Evolutionary conservation across 1,140 invertebrate species (phyloP).

Genomic region (Bombus confusus): DNA sequence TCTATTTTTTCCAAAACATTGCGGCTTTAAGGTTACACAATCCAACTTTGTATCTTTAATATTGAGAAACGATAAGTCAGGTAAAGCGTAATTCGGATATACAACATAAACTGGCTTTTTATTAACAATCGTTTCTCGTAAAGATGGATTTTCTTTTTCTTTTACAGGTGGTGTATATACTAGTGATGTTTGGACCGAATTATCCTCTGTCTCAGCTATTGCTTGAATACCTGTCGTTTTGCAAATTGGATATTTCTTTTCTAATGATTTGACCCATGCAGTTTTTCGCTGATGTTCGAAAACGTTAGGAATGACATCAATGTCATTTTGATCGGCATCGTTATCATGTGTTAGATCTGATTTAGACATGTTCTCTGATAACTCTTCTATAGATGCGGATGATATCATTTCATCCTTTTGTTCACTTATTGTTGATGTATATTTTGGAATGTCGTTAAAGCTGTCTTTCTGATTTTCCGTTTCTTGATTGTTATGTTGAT

Average conservation of each 20-base stretch:
- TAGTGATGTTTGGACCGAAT: conserved; percentile 79
- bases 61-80: conserved; percentile 93
- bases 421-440: conserved; percentile 75
- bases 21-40: conserved; percentile 85
- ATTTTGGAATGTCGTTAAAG: conserved; percentile 67
- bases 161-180: conserved; percentile 62
- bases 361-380: conserved; percentile 81
- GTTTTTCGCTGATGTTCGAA: conserved; percentile 54
- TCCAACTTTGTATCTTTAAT: conserved; percentile 85
- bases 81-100: conserved; percentile 95
- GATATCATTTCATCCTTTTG: conserved; percentile 78
- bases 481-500: conserved; percentile 64
- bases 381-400: conserved; percentile 81
- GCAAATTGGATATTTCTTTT: conserved; percentile 62
- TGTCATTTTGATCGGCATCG: conserved; percentile 70
- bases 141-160: conserved; percentile 59
- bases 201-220: conserved; percentile 76
- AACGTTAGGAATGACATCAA: conserved; percentile 25
- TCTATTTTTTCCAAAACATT: conserved; percentile 74
- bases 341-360: conserved; percentile 66
- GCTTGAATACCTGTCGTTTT: conserved; percentile 75
- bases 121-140: conserved; percentile 78
- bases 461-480: conserved; percentile 59
- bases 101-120: conserved; percentile 93
- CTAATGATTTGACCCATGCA: conserved; percentile 45